Conservation (phyloP, 2,797 vertebrate species). For the Tenualosa thibaudeaui region DNA sequence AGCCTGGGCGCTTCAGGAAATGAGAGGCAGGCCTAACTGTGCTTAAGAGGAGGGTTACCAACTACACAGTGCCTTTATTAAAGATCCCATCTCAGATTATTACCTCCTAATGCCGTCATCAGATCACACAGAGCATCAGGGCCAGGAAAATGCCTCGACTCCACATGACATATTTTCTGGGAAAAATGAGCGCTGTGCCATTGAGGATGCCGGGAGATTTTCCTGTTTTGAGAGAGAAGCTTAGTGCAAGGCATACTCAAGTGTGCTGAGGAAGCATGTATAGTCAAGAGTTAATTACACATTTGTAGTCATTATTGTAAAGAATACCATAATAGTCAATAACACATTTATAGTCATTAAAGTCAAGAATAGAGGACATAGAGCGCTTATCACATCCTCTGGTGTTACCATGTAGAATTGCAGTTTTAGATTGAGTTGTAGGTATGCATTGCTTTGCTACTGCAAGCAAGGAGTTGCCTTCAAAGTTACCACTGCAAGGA, state of each 20-base stretch:
- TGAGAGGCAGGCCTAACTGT: slow-evolving; percentile 51
- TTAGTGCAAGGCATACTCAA: background rate
- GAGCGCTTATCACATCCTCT: background rate
- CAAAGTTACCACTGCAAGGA: background rate
- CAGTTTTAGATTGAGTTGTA: background rate
- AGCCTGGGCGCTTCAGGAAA: slow-evolving; percentile 62
- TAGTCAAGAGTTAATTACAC: background rate
- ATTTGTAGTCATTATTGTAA: too few species aligned
- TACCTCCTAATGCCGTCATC: slow-evolving; percentile 15
- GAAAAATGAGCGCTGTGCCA: background rate
- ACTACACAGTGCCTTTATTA: slow-evolving; percentile 29
- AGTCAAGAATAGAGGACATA: background rate
- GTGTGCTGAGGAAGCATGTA: background rate
- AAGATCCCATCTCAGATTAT: slow-evolving; percentile 4
- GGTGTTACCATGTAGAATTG: background rate
- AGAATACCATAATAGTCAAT: too few species aligned
- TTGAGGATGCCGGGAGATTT: background rate
- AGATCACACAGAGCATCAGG: background rate
- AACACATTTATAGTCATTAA: background rate
- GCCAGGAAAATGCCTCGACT: background rate
- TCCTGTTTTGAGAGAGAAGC: background rate
- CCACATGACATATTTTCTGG: slow-evolving; percentile 6
- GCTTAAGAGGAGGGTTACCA: slow-evolving; percentile 38
- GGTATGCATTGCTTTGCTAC: background rate
- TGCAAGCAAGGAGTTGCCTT: background rate